These are phyloP conservation scores for Cryptus viduatorius DNA, from an alignment of 2,888 invertebrate genomes.

Conservation along the genomic window DNA sequence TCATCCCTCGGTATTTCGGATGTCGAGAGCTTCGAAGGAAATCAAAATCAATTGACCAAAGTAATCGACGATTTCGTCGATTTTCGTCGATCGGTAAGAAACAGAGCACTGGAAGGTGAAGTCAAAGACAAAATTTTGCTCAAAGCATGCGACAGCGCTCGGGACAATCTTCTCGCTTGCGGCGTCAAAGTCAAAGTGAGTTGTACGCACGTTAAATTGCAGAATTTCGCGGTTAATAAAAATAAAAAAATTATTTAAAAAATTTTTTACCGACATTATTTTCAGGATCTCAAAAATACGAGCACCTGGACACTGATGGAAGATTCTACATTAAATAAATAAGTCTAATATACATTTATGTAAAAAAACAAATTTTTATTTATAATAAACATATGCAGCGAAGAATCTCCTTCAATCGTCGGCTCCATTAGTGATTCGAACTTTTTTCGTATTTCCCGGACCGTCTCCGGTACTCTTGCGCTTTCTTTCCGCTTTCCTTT, in stretches of 20 bases:
- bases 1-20: constrained; percentile 81
- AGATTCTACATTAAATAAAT: constrained; percentile 28
- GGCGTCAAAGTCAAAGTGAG: constrained; percentile 89
- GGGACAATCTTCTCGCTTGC: constrained; percentile 87
- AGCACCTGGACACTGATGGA: constrained; percentile 75
- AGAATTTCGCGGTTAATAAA: background rate
- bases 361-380: constrained; percentile 40
- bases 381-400: constrained; percentile 16
- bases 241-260: background rate
- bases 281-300: constrained; percentile 75
- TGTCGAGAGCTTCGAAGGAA: constrained; percentile 48
- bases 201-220: background rate
- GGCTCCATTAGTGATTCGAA: constrained; percentile 55
- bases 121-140: constrained; percentile 88
- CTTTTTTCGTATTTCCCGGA: constrained; percentile 73
- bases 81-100: constrained; percentile 88
- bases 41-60: constrained; percentile 83
- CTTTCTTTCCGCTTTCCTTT: constrained; percentile 88
- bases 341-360: constrained; percentile 34
- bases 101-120: constrained; percentile 85
- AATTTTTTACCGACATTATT: constrained; percentile 43
- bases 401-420: constrained; percentile 19
- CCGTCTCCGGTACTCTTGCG: constrained; percentile 85
- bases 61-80: constrained; percentile 88
- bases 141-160: constrained; percentile 89